Percentiles rank a stretch among this genome's conserved stretches.
Evolutionary conservation across 1,140 invertebrate species (phyloP).

Genomic region (Oscheius sp.): DNA sequence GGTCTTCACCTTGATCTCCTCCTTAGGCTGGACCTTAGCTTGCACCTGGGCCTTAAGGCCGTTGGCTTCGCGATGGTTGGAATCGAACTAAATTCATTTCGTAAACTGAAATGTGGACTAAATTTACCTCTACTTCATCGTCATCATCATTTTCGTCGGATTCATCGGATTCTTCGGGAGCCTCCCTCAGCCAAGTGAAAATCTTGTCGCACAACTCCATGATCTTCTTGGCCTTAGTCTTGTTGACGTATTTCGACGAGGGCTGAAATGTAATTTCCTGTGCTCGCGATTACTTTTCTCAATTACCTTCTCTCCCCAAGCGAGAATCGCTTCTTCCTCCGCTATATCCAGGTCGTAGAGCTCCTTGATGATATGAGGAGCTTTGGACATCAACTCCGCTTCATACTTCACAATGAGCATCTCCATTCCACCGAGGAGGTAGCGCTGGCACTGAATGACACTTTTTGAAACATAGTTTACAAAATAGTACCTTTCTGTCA

Average conservation of each 20-base stretch:
- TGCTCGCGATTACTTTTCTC: neutral
- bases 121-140: too few relatives aligned
- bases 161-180: conserved; percentile 72
- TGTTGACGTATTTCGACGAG: conserved; percentile 85
- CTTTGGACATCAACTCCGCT: conserved; percentile 75
- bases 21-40: neutral
- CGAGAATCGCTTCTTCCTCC: conserved; percentile 86
- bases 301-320: conserved; percentile 83
- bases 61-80: neutral
- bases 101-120: too few relatives aligned
- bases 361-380: conserved; percentile 83
- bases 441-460: conserved; percentile 86
- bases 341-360: conserved; percentile 93
- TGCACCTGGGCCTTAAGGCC: neutral
- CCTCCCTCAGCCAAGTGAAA: conserved; percentile 92
- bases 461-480: too few relatives aligned
- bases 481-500: conserved; percentile 47
- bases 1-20: neutral
- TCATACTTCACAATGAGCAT: conserved; percentile 81
- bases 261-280: conserved; percentile 61
- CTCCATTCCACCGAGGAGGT: conserved; percentile 89
- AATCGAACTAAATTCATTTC: neutral
- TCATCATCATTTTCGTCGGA: conserved; percentile 61
- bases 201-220: conserved; percentile 86
- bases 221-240: conserved; percentile 86